These are phyloP conservation scores for Vanessa cardui DNA, from an alignment of 2,888 invertebrate species.

Conservation along the genomic window DNA sequence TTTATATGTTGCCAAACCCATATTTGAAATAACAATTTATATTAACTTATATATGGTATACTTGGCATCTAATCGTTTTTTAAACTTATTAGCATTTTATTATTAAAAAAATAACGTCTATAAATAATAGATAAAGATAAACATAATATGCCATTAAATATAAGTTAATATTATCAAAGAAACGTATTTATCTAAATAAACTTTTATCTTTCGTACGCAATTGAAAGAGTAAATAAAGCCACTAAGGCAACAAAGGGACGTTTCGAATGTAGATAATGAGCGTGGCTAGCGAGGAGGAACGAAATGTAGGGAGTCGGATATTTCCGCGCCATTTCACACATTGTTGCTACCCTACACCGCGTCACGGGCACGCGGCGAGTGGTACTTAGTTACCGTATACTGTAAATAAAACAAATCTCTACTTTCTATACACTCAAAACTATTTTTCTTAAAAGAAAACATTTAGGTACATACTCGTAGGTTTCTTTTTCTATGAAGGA, in stretches of 20 bases:
- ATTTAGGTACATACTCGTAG: neutral
- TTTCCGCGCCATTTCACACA: constrained; percentile 78
- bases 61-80: neutral
- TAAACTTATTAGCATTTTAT: neutral
- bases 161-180: constrained; percentile 13
- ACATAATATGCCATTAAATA: neutral
- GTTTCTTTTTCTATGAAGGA: no score
- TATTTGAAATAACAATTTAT: no score
- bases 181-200: constrained; percentile 24
- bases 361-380: constrained; percentile 62
- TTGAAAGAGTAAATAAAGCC: constrained; percentile 71
- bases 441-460: neutral
- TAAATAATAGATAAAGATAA: neutral
- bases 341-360: constrained; percentile 73
- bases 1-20: no score
- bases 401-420: constrained; percentile 28
- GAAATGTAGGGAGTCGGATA: constrained; percentile 75
- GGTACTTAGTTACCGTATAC: constrained; percentile 37
- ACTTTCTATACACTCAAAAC: neutral
- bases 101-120: neutral
- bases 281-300: constrained; percentile 75
- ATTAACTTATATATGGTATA: no score
- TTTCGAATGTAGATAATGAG: constrained; percentile 77
- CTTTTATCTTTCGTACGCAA: constrained; percentile 34
- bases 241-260: constrained; percentile 73